Base-by-base conservation (phyloP, 2,888 invertebrate species). In the Mimas tiliae region DNA sequence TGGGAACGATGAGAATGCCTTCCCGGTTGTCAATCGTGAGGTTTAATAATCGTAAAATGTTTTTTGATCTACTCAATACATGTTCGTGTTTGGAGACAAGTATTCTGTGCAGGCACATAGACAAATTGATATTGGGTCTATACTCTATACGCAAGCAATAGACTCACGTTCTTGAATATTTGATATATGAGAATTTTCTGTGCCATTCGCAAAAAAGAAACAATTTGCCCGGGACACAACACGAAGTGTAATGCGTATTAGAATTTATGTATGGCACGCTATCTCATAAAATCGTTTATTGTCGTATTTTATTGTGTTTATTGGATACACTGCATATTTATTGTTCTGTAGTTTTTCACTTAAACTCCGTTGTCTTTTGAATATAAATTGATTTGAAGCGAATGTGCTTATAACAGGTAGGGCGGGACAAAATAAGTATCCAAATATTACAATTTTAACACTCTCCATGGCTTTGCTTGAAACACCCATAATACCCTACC, bases 21-120 rank as follows among this genome's bases (percentile, higher is more conserved):
- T 89, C 89, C 87, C 89, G 91, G 88, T 91, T 93, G 93, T 93
- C 93, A 91, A 91, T 90, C 88, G 87, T 72, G 69, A 84, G 87
- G 86, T 87, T 93, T 93, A 90, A 93, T 93, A 93, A 93, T 92
- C 93, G 88, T 93, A 93, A 93, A 93, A 90, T 88, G 89, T 82
- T 87, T 86, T 89, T 90, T 86, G 89, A 90, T 89, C 89, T 81
- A 90, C 84, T 87, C 87, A 77, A 70, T 72, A 74, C 73, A 78
- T 77, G 74, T 74, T 75, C 74, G 72, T 75, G 66, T 73, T 74
- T 74, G 75, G 70, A 71, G 69, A 74, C 76, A 70, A 74, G 74
- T 72, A 70, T 71, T 51, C 55, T 21, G 42, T 58, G 42, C 64
- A 27, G 58, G 34, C 50, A 58, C 53, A 50, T 71, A 65, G 67